Conservation (phyloP, 1,140 invertebrate genomes). For the Oryctes rhinoceros region DNA sequence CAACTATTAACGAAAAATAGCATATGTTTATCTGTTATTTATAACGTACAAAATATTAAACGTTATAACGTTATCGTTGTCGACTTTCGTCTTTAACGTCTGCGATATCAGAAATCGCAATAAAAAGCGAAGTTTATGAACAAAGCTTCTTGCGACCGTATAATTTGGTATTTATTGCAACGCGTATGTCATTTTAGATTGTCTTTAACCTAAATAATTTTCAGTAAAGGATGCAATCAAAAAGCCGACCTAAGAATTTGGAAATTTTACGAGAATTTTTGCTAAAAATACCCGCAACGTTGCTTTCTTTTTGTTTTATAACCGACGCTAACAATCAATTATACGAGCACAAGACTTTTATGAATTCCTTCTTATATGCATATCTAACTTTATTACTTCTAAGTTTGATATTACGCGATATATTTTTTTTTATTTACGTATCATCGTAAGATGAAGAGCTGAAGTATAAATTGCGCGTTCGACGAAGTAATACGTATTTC, state of each 20-base stretch:
- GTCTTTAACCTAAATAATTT: slow-evolving; percentile 19
- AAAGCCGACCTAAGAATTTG: not conserved
- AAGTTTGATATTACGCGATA: no score
- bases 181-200: not conserved
- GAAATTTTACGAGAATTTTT: slow-evolving; percentile 16
- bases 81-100: not conserved
- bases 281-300: not conserved
- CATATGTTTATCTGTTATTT: slow-evolving; percentile 15
- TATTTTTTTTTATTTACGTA: not conserved
- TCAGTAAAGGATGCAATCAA: not conserved
- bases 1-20: not conserved
- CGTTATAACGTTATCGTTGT: not conserved
- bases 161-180: slow-evolving; percentile 19
- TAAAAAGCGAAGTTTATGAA: not conserved
- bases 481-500: not conserved
- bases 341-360: not conserved
- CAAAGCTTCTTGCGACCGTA: not conserved
- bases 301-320: not conserved
- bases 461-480: not conserved
- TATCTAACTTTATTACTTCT: no score
- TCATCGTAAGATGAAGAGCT: not conserved
- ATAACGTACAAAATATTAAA: not conserved
- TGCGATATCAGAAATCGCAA: not conserved
- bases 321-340: slow-evolving; percentile 5
- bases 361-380: not conserved